Base-by-base conservation (phyloP, 2,113 vertebrate genomes). In the Pelecanus crispus region DNA sequence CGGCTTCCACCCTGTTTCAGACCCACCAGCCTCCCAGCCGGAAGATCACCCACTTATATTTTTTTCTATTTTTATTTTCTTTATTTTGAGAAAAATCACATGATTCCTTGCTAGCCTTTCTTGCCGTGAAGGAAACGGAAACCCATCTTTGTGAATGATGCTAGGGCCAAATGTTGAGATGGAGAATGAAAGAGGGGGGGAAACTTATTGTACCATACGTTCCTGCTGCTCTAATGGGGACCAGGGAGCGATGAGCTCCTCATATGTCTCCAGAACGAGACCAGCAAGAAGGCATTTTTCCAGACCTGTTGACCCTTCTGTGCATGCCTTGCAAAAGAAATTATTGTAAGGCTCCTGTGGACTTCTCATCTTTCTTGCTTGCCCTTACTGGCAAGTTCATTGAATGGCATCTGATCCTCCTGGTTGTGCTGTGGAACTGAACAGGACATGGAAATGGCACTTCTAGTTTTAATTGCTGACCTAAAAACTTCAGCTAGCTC, bases 241-340 rank as follows among this genome's bases (percentile, higher is more conserved):
- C 13, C 13, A 45, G 66, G 28, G 36, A 62, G 47, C 1, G 1
- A 26, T 17, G 36, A 72, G 10, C 40, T 67, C 19, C 32, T 79
- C 0, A 0, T 59, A 11, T 18, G 31, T 22, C 45, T 58, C 31
- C 28, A 32, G 32, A 72, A 40, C 1, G 5, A 49, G 19, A 62
- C 32, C 49, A 40, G 17, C 16, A 21, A 26, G 50, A 63, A 65
- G 34, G 42, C 17, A n/a, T 40, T 88, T 84, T 88, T 84, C 55
- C 55, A 84, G 49, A 32, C 26, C 14, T 53, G 22, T 58, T 65
- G 19, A 19, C 8, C 1, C 7, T 88, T 71, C 12, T 31, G 38
- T 92, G 62, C 17, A 10, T 28, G 17, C 14, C 14, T 87, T 62
- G 47, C 45, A 36, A 22, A 25, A 9, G 18, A 20, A 91, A 40